These are phyloP conservation scores for Scolopax bukidnonensis DNA, from an alignment of 2,797 vertebrate genomes.

Conservation along the genomic window DNA sequence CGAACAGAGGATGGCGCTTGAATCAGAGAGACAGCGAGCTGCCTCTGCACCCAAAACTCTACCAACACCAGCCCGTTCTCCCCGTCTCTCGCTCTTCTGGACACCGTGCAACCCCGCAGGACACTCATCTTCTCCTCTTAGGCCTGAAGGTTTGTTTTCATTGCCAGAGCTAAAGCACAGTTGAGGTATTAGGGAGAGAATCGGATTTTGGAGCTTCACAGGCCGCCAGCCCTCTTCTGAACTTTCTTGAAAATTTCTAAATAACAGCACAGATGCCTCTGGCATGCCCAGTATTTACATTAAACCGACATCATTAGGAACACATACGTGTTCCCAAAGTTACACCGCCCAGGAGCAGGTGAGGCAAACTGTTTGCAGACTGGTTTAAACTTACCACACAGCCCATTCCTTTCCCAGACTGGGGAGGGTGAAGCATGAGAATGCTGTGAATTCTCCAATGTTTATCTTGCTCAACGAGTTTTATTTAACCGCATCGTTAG, in stretches of 20 bases:
- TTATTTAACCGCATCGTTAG: slow-evolving; percentile 74
- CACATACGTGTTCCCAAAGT: slow-evolving; percentile 21
- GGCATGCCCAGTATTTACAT: slow-evolving; percentile 24
- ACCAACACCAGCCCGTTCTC: not conserved
- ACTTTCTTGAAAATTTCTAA: not conserved
- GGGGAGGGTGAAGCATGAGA: slow-evolving; percentile 62
- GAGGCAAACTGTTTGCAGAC: slow-evolving; percentile 57
- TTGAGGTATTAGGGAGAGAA: not conserved
- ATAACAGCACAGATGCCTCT: not conserved
- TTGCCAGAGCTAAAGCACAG: not conserved
- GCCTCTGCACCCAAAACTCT: not conserved
- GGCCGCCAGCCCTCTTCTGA: not conserved
- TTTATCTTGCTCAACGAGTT: slow-evolving; percentile 77
- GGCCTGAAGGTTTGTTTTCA: not conserved
- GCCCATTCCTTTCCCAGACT: slow-evolving; percentile 62
- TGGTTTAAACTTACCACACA: slow-evolving; percentile 62
- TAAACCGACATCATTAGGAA: not conserved
- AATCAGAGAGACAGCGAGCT: not conserved
- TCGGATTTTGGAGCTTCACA: not conserved
- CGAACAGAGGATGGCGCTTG: not conserved
- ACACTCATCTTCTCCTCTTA: not conserved
- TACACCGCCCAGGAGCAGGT: slow-evolving; percentile 57
- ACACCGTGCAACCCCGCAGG: not conserved
- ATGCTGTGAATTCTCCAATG: slow-evolving; percentile 66
- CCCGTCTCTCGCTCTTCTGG: fast-evolving